Conservation (phyloP, 2,888 invertebrate species). For the Osmoderma eremita region DNA sequence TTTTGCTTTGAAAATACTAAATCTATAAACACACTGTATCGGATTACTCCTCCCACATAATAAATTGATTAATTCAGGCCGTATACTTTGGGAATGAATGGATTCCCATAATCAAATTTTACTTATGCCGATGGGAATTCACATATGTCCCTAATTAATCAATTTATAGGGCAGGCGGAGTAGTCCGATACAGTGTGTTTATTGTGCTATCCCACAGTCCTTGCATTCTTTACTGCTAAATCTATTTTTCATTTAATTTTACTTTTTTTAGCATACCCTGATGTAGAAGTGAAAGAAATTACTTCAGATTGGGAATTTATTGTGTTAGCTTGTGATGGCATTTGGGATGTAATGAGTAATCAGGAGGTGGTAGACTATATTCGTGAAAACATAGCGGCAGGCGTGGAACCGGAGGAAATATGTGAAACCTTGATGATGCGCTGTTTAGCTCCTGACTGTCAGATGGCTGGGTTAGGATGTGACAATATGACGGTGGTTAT, state of each 20-base stretch:
- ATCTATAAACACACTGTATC: too few relatives aligned
- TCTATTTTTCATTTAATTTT: conserved; percentile 36
- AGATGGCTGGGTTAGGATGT: conserved; percentile 96
- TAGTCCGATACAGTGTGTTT: too few relatives aligned
- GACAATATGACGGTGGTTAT: conserved; percentile 99
- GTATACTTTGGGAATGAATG: too few relatives aligned
- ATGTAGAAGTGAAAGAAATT: conserved; percentile 83
- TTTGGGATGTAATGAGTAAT: conserved; percentile 98
- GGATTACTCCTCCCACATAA: too few relatives aligned
- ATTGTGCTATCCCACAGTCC: too few relatives aligned
- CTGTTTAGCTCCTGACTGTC: conserved; percentile 96
- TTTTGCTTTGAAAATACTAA: neutral
- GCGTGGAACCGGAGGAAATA: conserved; percentile 91
- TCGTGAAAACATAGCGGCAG: conserved; percentile 80
- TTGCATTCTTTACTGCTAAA: too few relatives aligned
- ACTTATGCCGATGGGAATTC: too few relatives aligned
- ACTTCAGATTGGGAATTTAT: conserved; percentile 96
- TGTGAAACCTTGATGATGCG: conserved; percentile 95
- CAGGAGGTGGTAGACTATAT: conserved; percentile 94
- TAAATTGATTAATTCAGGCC: too few relatives aligned
- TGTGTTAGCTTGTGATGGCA: conserved; percentile 97
- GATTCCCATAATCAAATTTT: too few relatives aligned
- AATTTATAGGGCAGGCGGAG: too few relatives aligned
- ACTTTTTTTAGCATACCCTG: conserved; percentile 83
- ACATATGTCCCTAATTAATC: too few relatives aligned